Evolutionary conservation across 1,140 invertebrate species (phyloP), one percentile per base, ranked within the genome.

Genomic region (Maconellicoccus hirsutus): DNA sequence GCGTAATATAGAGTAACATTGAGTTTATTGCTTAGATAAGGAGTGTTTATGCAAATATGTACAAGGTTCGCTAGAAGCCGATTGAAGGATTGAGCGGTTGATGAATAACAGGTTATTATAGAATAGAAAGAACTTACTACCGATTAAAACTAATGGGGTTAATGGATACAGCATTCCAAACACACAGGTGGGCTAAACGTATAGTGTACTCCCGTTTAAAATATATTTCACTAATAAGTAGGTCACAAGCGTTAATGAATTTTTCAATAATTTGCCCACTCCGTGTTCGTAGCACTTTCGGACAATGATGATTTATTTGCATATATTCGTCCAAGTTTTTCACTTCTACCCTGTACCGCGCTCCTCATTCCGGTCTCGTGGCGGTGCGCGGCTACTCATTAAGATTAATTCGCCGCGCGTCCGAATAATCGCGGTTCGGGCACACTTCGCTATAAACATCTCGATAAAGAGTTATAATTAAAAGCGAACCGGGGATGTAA

Each of bases 101-200:
- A 66, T 26, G 61, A 66, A 66, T 66, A 66, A 66, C 61, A 66
- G 61, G 61, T 66, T 66, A 66, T 66, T 25, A 25, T 66, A 66
- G 21, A 6, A 66, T 66, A 66, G 61, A 66, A 66, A 23, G 21
- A 25, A 66, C 61, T 66, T 26, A 25, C 21, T 66, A 66, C 61
- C 61, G 21, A 66, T 66, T 66, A 66, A 66, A 66, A 66, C 25
- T 66, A 66, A 66, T 66, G 61, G 61, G 61, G 61, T 66, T 66
- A 66, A 66, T 66, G 61, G 61, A 66, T 66, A 66, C 61, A 66
- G 25, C 61, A 66, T 66, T 66, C 61, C 61, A 66, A 66, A 66
- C 61, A 66, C 61, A 66, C 61, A 66, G 61, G 61, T 66, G 61
- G 61, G 61, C 61, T 66, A 66, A 66, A 66, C 42, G 42, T 19